Percentiles rank a stretch among this genome's conserved stretches.
phyloP scores from a whole-genome alignment of 2,113 vertebrate species.

The Vulpes vulpes region DNA sequence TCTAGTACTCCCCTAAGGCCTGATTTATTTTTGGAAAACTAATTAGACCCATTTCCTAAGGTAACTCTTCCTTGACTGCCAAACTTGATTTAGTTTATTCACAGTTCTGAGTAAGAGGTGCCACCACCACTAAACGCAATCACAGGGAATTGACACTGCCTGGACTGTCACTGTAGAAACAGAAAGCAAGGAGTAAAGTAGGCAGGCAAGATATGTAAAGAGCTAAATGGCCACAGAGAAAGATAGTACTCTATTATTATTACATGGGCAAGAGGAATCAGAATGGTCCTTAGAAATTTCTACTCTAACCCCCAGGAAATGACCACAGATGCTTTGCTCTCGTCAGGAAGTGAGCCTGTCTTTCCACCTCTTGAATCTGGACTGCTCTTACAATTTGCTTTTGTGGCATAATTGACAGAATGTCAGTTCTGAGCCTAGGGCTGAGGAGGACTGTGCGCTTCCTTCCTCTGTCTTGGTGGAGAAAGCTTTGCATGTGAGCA shows the following conservation, averaged over 20 bases:
- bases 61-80: not conserved
- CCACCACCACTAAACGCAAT: not conserved
- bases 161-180: not conserved
- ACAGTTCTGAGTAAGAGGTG: not conserved
- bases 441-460: not conserved
- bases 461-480: not conserved
- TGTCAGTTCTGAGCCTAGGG: not conserved
- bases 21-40: slow-evolving; percentile 22
- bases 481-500: not conserved
- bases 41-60: not conserved
- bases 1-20: not conserved
- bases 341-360: not conserved
- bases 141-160: not conserved
- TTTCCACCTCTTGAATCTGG: not conserved
- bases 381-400: not conserved
- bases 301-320: not conserved
- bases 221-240: not conserved
- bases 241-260: not conserved
- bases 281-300: not conserved
- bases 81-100: slow-evolving; percentile 12
- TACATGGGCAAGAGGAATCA: not conserved
- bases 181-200: not conserved
- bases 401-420: not conserved
- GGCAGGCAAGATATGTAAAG: not conserved
- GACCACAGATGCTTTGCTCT: not conserved